Evolutionary conservation across 2,113 vertebrate genomes (phyloP).

Genomic region (Diphyllodes magnificus): DNA sequence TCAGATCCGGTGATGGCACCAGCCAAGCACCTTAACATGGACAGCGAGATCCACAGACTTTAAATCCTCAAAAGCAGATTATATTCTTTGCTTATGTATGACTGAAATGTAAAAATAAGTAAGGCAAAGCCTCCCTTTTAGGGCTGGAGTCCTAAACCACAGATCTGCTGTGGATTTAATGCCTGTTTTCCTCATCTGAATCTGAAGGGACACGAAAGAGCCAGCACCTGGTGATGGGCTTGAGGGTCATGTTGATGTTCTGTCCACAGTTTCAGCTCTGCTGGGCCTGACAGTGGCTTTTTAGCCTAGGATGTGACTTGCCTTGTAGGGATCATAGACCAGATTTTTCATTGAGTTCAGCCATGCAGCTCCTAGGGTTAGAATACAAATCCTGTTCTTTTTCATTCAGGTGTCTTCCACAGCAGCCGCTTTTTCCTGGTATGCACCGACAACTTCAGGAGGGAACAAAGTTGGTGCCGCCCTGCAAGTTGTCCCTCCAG

Average conservation of each 20-base stretch:
- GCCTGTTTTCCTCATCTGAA: background rate
- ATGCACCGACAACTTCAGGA: background rate
- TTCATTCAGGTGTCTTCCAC: background rate
- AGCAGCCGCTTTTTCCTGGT: background rate
- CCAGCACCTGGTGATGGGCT: background rate
- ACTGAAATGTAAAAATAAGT: background rate
- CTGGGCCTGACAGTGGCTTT: background rate
- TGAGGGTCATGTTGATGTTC: background rate
- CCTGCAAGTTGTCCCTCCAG: background rate
- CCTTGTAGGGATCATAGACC: background rate
- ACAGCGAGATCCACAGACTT: background rate
- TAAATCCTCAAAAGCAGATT: background rate
- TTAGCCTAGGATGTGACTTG: background rate
- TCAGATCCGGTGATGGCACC: background rate
- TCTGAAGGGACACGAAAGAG: background rate
- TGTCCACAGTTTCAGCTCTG: background rate
- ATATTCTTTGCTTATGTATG: background rate
- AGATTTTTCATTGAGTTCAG: background rate
- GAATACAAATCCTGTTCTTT: background rate
- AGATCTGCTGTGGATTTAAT: background rate
- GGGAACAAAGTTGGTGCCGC: background rate
- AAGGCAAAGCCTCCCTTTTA: background rate
- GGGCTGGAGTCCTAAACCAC: background rate
- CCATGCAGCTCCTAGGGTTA: fast-evolving
- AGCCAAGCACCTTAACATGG: background rate